A percentile compares a stretch with the other conserved stretches of the same genome.
Conservation (phyloP, 2,113 vertebrate genomes). For the Oreochromis niloticus region DNA sequence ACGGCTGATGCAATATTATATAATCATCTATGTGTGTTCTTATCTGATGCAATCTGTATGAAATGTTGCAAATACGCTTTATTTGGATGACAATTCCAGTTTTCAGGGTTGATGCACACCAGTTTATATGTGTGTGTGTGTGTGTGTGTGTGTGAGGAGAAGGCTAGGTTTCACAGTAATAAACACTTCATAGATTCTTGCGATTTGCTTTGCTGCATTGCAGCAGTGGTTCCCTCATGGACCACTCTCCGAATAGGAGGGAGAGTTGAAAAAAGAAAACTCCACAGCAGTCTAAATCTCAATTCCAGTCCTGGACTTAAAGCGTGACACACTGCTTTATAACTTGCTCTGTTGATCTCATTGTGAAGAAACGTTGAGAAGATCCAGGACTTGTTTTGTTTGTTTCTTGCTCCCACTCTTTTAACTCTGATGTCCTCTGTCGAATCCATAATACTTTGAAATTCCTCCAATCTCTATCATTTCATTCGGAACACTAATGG, state of each 20-base stretch:
- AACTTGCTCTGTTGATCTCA: background rate
- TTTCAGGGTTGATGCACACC: background rate
- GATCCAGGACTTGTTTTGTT: background rate
- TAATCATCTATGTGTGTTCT: background rate
- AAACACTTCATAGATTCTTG: slow-evolving; percentile 46
- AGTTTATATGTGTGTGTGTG: background rate
- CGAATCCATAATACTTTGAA: background rate
- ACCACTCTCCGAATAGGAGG: slow-evolving; percentile 19
- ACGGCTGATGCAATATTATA: background rate
- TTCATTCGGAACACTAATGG: background rate
- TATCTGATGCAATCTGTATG: background rate
- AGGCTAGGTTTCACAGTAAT: slow-evolving; percentile 12
- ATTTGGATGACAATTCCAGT: background rate
- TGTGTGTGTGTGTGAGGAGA: background rate
- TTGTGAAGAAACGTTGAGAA: background rate
- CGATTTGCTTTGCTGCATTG: slow-evolving; percentile 76
- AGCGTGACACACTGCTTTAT: background rate
- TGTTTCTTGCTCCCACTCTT: background rate
- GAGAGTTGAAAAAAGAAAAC: slow-evolving; percentile 2
- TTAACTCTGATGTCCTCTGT: background rate
- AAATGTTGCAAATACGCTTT: background rate
- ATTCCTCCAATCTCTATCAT: background rate
- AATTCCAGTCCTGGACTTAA: background rate
- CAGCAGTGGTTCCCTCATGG: slow-evolving; percentile 59
- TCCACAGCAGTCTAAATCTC: background rate